These are phyloP conservation scores for Lobophora halterata DNA, from an alignment of 2,888 invertebrate genomes.

Conservation along the genomic window DNA sequence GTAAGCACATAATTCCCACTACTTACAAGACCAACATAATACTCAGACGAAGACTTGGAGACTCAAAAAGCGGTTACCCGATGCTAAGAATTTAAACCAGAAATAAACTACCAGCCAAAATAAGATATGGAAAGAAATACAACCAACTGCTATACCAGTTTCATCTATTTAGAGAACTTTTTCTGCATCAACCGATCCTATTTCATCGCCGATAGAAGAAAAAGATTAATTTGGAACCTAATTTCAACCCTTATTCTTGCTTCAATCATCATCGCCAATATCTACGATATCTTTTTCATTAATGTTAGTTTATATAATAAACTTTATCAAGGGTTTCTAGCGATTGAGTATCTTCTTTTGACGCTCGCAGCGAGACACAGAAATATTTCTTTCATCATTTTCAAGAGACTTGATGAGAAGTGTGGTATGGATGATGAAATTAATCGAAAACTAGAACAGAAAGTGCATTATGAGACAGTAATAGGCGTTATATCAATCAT, in stretches of 20 bases:
- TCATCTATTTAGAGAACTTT: conserved; percentile 46
- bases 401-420: conserved; percentile 48
- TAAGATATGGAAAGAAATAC: conserved; percentile 20
- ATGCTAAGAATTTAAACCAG: too few relatives aligned
- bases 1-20: too few relatives aligned
- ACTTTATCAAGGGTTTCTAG: conserved; percentile 35
- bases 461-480: conserved; percentile 25
- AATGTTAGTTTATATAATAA: conserved; percentile 11
- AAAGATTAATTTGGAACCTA: conserved; percentile 37
- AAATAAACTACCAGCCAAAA: neutral
- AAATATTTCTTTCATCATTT: conserved; percentile 33
- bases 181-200: conserved; percentile 53
- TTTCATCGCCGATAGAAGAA: conserved; percentile 34
- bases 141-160: conserved; percentile 30
- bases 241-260: conserved; percentile 30
- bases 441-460: conserved; percentile 28
- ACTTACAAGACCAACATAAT: too few relatives aligned
- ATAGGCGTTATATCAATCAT: conserved; percentile 33
- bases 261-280: conserved; percentile 21
- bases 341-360: conserved; percentile 36
- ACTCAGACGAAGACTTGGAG: too few relatives aligned
- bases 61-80: too few relatives aligned
- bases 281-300: conserved; percentile 34
- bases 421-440: conserved; percentile 38
- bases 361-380: conserved; percentile 30